Evolutionary conservation across 2,113 vertebrate genomes (phyloP).

Genomic region (Lanius collurio): DNA sequence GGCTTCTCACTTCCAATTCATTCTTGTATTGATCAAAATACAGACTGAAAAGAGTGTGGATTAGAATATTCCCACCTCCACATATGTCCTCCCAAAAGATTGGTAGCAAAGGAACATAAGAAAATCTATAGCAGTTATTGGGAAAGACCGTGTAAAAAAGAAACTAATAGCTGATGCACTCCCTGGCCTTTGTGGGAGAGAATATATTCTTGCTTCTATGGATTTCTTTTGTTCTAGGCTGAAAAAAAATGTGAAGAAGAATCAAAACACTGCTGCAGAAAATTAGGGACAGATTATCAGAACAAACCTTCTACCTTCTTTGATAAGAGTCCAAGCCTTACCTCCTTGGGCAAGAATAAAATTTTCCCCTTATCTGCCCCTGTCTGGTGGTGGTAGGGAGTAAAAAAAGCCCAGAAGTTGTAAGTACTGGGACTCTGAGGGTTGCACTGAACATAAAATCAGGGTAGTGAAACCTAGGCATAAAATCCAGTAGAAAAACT

Average conservation of each 20-base stretch:
- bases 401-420: not conserved
- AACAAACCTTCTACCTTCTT: not conserved
- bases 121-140: slow-evolving; percentile 9
- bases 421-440: not conserved
- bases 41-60: not conserved
- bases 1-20: not conserved
- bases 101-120: not conserved
- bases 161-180: not conserved
- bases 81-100: not conserved
- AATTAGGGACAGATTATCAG: not conserved
- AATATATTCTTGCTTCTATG: not conserved
- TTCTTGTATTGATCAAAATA: not conserved
- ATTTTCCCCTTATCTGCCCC: not conserved
- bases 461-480: not conserved
- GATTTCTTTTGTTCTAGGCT: not conserved
- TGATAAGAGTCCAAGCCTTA: not conserved
- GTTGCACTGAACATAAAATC: not conserved
- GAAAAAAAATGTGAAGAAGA: not conserved
- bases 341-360: not conserved
- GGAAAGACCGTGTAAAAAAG: not conserved
- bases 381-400: not conserved
- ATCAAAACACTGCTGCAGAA: not conserved
- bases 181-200: not conserved
- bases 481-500: not conserved
- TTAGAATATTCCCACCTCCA: not conserved